Percentiles rank a stretch among this genome's conserved stretches.
Conservation (phyloP, 2,888 invertebrate species). For the Autographa gamma region DNA sequence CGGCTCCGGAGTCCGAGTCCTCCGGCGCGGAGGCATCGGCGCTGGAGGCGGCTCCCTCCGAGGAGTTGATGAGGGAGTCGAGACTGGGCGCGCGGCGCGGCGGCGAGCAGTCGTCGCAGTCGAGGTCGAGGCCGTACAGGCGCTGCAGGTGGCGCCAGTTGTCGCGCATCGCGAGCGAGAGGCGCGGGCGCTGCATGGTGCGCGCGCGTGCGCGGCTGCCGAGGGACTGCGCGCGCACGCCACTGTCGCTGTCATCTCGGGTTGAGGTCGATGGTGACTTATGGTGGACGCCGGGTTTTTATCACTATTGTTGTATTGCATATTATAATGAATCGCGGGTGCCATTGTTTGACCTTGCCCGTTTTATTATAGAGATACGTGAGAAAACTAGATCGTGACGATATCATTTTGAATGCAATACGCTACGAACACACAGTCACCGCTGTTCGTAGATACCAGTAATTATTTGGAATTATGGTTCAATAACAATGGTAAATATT, state of each 20-base stretch:
- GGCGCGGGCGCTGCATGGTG: slow-evolving; percentile 87
- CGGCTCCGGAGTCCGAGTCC: slow-evolving; percentile 91
- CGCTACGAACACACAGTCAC: slow-evolving; percentile 11
- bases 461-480: slow-evolving; percentile 21
- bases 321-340: slow-evolving; percentile 41
- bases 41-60: slow-evolving; percentile 90
- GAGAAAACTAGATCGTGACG: slow-evolving; percentile 33
- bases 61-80: slow-evolving; percentile 92
- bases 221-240: slow-evolving; percentile 71
- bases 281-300: slow-evolving; percentile 59
- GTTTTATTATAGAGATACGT: slow-evolving; percentile 21
- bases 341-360: slow-evolving; percentile 54
- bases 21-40: slow-evolving; percentile 90
- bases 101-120: slow-evolving; percentile 74
- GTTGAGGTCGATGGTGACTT: slow-evolving; percentile 61
- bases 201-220: slow-evolving; percentile 83
- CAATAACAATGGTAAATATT: slow-evolving; percentile 27
- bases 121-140: slow-evolving; percentile 84
- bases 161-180: slow-evolving; percentile 88
- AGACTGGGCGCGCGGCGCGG: slow-evolving; percentile 88
- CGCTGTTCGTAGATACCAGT: neutral
- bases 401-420: slow-evolving; percentile 25
- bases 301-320: slow-evolving; percentile 45
- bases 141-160: slow-evolving; percentile 87
- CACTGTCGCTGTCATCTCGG: slow-evolving; percentile 63